These are phyloP conservation scores for Bicyclus anynana DNA, from an alignment of 1,140 invertebrate species.

Conservation along the genomic window DNA sequence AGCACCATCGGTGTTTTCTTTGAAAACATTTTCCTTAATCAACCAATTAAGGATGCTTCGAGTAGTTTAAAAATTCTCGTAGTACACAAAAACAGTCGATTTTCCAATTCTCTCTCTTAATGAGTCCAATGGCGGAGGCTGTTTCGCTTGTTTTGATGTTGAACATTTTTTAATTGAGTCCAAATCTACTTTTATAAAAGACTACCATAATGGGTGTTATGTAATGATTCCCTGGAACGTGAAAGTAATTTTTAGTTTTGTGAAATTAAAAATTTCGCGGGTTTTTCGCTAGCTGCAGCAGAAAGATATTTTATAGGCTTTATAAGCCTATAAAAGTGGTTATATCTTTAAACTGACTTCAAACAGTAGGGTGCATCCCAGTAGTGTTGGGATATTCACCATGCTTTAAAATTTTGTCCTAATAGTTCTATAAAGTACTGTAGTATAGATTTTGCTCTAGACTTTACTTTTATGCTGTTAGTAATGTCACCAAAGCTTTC, in stretches of 20 bases:
- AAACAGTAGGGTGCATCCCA: too few relatives aligned
- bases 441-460: too few relatives aligned
- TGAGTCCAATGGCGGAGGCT: conserved; percentile 24
- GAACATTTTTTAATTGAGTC: conserved; percentile 16
- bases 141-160: conserved; percentile 18
- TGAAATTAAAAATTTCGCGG: too few relatives aligned
- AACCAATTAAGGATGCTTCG: conserved; percentile 24
- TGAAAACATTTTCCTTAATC: conserved; percentile 21
- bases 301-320: too few relatives aligned
- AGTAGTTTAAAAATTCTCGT: conserved; percentile 22
- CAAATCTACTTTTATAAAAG: conserved; percentile 7
- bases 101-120: conserved; percentile 28
- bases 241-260: background rate
- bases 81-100: conserved; percentile 18
- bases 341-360: too few relatives aligned
- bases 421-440: too few relatives aligned
- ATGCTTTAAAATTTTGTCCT: too few relatives aligned
- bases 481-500: too few relatives aligned
- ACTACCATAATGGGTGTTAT: conserved; percentile 3
- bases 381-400: too few relatives aligned
- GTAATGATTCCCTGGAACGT: background rate
- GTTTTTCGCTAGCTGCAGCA: too few relatives aligned
- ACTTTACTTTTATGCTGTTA: background rate
- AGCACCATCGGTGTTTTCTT: conserved; percentile 12
- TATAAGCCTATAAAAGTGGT: too few relatives aligned